Base-by-base conservation (phyloP, 2,888 invertebrate species). In the Erynnis tages region DNA sequence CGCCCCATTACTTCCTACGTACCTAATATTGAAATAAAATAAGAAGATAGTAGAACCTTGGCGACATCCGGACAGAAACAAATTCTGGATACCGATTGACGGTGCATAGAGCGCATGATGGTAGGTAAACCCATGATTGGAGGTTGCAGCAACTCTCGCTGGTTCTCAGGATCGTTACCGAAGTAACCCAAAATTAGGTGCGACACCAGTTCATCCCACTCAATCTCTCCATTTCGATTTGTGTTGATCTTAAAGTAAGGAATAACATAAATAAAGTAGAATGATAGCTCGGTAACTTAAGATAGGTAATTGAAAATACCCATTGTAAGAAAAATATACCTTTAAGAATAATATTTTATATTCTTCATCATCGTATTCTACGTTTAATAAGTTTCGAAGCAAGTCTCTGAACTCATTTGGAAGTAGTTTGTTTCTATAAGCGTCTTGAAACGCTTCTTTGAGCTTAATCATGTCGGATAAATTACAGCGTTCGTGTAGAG, bases 121-220 rank as follows among this genome's bases (percentile, higher is more conserved):
- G 77, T 71, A 0, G 94, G 94, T 10, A 84, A 67, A 5, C 86
- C 87, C 55, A 91, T 91, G 61, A 95, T 92, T 6, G 94, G 94
- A 27, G 85, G 75, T 61, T 93, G 92, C 49, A 94, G 71, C 1
- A 91, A 80, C 62, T 92, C 91, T 54, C 91, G 91, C 68, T 92
- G 92, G 58, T 90, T 85, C 62, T 91, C 91, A 0, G 91, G 90
- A 66, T 94, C 93, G 61, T 92, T 91, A 43, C 91, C 91, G 74
- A 93, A 92, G 81, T 93, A 95, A 37, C 94, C 94, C 55, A 95
- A 83, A 54, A 95, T 90, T 58, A 95, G 82, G 80, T 94, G 93
- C 0, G 95, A 94, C 19, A 96, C 91, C 65, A 95, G 91, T 76
- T 96, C 95, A 69, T 95, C 93, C 95, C 96, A 96, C 58, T 84